Conservation (phyloP, 2,888 invertebrate genomes). For the Acrobasis repandana region DNA sequence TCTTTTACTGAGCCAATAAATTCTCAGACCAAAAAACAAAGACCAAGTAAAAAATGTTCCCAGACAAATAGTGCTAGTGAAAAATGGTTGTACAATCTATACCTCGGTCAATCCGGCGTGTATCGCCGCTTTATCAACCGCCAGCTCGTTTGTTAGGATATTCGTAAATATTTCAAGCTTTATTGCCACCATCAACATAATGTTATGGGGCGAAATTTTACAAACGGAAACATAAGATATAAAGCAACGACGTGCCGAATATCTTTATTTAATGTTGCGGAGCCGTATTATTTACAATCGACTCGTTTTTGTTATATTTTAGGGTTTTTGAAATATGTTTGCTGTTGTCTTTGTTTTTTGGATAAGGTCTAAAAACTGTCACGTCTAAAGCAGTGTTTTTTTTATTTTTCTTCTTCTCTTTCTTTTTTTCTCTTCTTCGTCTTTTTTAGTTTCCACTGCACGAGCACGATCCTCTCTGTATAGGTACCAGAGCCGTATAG, state of each 20-base stretch:
- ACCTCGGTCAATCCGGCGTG: constrained; percentile 72
- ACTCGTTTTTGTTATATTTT: constrained; percentile 41
- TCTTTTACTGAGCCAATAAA: neutral
- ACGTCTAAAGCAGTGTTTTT: too few species aligned
- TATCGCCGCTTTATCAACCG: constrained; percentile 71
- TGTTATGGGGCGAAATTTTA: constrained; percentile 80
- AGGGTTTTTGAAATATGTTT: constrained; percentile 31
- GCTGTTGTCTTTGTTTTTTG: neutral
- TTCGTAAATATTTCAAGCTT: constrained; percentile 82
- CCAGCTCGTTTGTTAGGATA: constrained; percentile 76
- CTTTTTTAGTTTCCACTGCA: too few species aligned
- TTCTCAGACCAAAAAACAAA: constrained; percentile 2
- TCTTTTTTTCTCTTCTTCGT: too few species aligned
- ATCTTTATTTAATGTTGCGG: constrained; percentile 64
- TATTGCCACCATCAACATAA: constrained; percentile 81
- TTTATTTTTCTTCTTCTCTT: too few species aligned
- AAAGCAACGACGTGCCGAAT: constrained; percentile 62
- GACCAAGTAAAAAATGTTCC: constrained; percentile 23
- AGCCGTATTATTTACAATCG: constrained; percentile 58
- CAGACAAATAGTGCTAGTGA: constrained; percentile 43
- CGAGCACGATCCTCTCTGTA: too few species aligned
- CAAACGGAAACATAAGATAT: constrained; percentile 80
- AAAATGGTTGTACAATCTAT: constrained; percentile 61
- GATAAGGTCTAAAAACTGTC: neutral
- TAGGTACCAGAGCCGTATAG: too few species aligned